These are phyloP conservation scores for Todus mexicanus DNA, from an alignment of 2,797 vertebrate genomes.

Conservation along the genomic window DNA sequence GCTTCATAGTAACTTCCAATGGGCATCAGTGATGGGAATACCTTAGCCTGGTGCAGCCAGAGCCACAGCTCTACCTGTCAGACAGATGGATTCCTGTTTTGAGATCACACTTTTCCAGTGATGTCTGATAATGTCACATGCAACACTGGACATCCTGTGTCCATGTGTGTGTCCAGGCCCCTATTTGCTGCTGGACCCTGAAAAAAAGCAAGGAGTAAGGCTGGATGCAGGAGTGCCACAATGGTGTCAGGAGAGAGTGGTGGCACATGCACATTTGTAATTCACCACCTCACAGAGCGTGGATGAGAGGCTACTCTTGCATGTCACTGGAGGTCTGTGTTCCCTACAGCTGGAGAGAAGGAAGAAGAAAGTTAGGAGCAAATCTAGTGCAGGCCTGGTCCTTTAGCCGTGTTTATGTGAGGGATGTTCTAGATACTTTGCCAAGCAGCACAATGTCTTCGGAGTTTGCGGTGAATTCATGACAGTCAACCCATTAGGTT, in stretches of 20 bases:
- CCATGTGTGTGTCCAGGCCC: neutral
- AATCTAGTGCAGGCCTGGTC: neutral
- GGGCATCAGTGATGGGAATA: neutral
- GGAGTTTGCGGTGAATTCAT: neutral
- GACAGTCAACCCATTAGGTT: neutral
- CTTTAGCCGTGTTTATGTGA: neutral
- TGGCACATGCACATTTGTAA: neutral
- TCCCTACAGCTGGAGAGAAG: neutral
- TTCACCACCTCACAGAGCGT: neutral
- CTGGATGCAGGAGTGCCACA: neutral
- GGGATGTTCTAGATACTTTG: neutral
- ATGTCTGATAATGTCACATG: neutral
- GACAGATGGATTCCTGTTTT: neutral
- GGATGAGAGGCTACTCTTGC: neutral
- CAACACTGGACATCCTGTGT: neutral
- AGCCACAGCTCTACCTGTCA: neutral
- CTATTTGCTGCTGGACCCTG: accelerated
- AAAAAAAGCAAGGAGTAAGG: neutral
- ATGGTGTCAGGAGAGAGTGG: neutral
- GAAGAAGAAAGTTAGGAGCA: neutral
- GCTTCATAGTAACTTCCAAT: neutral
- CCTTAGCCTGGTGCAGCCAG: neutral
- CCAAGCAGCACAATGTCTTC: neutral
- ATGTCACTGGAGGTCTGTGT: neutral
- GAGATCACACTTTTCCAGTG: neutral